These are phyloP conservation scores for Trogon melanurus DNA, from an alignment of 2,113 vertebrate genomes.

Conservation along the genomic window DNA sequence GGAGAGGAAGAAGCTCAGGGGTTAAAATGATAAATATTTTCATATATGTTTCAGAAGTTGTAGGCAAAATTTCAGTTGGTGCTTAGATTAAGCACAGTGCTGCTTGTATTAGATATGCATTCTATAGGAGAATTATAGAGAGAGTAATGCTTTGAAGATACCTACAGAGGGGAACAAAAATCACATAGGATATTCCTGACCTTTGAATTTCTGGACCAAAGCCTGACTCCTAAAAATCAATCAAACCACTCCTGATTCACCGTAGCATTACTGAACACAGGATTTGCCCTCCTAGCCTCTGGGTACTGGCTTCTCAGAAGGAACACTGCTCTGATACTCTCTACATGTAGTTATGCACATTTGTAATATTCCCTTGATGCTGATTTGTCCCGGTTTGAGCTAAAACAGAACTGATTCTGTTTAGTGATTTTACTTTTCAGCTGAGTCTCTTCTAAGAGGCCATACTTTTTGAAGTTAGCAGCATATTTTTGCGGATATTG, in stretches of 20 bases:
- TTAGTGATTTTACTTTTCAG: too few species aligned
- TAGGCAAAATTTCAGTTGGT: neutral
- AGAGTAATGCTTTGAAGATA: neutral
- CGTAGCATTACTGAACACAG: rapidly evolving
- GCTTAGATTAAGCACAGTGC: neutral
- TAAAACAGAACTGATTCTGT: too few species aligned
- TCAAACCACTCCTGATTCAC: neutral
- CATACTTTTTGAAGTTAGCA: too few species aligned
- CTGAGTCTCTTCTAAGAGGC: too few species aligned
- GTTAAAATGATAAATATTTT: neutral
- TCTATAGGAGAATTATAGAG: neutral
- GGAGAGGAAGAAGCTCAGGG: neutral
- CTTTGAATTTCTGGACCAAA: neutral
- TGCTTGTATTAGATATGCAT: neutral
- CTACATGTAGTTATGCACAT: rapidly evolving
- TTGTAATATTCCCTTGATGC: neutral
- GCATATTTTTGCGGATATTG: too few species aligned
- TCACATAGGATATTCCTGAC: neutral
- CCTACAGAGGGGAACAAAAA: neutral
- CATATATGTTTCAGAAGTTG: neutral
- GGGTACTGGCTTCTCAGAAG: neutral
- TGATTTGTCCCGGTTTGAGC: neutral
- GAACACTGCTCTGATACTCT: neutral
- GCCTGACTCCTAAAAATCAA: neutral
- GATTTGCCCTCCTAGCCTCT: neutral